A percentile compares a stretch with the other conserved stretches of the same genome.
These are phyloP conservation scores for Anoplopoma fimbria DNA, from an alignment of 2,113 vertebrate genomes.

Conservation along the genomic window DNA sequence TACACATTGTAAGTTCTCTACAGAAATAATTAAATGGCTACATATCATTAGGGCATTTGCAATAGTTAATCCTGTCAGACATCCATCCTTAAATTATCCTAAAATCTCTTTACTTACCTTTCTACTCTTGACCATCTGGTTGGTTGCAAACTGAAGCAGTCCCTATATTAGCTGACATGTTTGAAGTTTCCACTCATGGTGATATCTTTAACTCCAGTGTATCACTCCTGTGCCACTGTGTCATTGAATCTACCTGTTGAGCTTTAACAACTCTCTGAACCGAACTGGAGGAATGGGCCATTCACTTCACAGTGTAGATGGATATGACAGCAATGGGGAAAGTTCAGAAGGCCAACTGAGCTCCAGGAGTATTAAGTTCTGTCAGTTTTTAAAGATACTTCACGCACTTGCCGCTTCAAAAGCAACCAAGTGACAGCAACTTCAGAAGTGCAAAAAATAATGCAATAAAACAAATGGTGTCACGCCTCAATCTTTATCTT, in stretches of 20 bases:
- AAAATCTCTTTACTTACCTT: slow-evolving; percentile 42
- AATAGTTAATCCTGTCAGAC: slow-evolving; percentile 13
- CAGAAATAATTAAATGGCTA: slow-evolving; percentile 33
- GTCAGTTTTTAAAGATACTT: slow-evolving; percentile 51
- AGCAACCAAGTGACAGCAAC: slow-evolving; percentile 53
- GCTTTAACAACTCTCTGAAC: slow-evolving; percentile 37
- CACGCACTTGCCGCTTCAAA: slow-evolving; percentile 51
- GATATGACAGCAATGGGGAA: slow-evolving; percentile 35
- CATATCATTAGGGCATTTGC: slow-evolving; percentile 23
- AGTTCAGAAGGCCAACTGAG: slow-evolving; percentile 43
- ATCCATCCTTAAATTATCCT: slow-evolving; percentile 5
- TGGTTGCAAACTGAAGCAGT: slow-evolving; percentile 64
- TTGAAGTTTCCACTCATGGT: slow-evolving; percentile 54
- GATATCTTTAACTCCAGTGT: slow-evolving; percentile 32
- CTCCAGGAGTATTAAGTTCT: slow-evolving; percentile 23
- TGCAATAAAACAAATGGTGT: slow-evolving; percentile 13
- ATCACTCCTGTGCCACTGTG: slow-evolving; percentile 28
- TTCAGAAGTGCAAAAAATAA: slow-evolving; percentile 56
- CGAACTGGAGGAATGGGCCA: slow-evolving; percentile 11
- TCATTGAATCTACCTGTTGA: slow-evolving; percentile 73
- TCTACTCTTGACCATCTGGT: slow-evolving; percentile 65
- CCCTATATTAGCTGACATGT: slow-evolving; percentile 60
- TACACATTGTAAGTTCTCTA: slow-evolving; percentile 26
- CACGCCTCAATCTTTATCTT: neutral
- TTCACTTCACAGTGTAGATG: slow-evolving; percentile 27